Conservation (phyloP, 37 sponge, comb jelly and placozoan genomes). For the Aplysina aerophoba region DNA sequence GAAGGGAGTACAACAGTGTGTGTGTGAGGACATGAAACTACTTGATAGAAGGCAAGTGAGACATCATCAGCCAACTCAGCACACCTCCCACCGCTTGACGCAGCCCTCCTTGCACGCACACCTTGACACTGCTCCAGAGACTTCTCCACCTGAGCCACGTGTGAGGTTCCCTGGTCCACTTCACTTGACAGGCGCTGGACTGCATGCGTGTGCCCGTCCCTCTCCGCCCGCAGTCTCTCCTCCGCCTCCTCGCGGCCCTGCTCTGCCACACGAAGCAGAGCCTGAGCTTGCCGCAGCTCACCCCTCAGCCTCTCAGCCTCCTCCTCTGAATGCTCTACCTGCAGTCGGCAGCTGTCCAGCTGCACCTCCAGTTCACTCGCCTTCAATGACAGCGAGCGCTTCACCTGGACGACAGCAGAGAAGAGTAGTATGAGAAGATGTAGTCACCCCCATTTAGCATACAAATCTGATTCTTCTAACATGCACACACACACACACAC, state of each 20-base stretch:
- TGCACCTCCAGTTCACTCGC: slow-evolving; percentile 22
- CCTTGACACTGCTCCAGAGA: slow-evolving; percentile 33
- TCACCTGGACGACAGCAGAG: background rate
- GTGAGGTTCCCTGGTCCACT: slow-evolving; percentile 22
- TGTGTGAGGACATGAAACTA: too few species aligned
- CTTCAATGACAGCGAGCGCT: background rate
- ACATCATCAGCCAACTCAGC: slow-evolving; percentile 10
- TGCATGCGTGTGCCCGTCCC: background rate
- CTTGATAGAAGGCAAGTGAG: background rate
- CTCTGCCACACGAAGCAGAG: background rate
- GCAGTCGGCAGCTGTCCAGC: slow-evolving; percentile 10
- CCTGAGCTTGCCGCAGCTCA: background rate
- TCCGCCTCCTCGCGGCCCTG: background rate
- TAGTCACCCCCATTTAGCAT: too few species aligned
- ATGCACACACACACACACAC: too few species aligned
- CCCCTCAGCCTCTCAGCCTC: background rate
- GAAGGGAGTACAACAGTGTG: too few species aligned
- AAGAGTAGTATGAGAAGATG: too few species aligned
- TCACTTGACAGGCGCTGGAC: slow-evolving; percentile 20
- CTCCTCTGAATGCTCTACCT: background rate
- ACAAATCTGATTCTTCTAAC: too few species aligned
- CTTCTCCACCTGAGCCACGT: background rate
- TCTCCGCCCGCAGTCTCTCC: background rate
- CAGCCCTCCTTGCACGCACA: background rate
- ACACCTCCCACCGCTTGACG: too few species aligned